Conservation (phyloP, 2,113 vertebrate species). For the Stigmatopora argus region DNA sequence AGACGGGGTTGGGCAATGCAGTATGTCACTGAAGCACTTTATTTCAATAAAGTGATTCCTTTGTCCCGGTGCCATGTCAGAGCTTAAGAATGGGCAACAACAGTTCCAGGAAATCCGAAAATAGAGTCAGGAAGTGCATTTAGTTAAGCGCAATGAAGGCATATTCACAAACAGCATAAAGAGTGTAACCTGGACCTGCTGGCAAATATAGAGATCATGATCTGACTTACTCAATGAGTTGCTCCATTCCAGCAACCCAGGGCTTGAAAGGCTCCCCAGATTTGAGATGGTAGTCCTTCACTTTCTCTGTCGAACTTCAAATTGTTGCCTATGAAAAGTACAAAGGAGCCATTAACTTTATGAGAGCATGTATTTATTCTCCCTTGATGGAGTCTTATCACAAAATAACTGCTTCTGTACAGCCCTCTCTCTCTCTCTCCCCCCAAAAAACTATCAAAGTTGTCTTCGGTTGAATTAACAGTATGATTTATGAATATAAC, state of each 20-base stretch:
- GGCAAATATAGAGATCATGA: conserved; percentile 11
- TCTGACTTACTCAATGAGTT: conserved; percentile 60
- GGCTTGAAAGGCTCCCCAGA: conserved; percentile 33
- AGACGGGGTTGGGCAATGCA: not conserved
- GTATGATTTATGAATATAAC: conserved; percentile 51
- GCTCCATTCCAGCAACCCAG: conserved; percentile 61
- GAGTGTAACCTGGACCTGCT: conserved; percentile 4
- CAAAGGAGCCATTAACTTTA: not conserved
- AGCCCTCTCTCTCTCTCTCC: no score
- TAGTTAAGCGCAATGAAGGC: conserved; percentile 48
- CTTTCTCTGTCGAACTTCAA: conserved; percentile 7
- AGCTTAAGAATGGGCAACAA: conserved; percentile 38
- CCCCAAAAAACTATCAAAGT: conserved; percentile 27
- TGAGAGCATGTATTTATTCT: not conserved
- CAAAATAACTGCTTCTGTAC: not conserved
- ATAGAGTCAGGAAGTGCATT: conserved; percentile 57
- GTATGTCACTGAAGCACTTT: conserved; percentile 1
- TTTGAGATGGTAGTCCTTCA: conserved; percentile 24
- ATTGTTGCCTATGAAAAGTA: conserved; percentile 32
- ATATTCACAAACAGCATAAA: conserved; percentile 20
- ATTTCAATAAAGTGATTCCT: conserved; percentile 2
- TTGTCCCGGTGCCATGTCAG: conserved; percentile 17
- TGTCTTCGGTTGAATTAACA: conserved; percentile 15
- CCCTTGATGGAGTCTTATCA: not conserved
- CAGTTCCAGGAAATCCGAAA: conserved; percentile 56